These are phyloP conservation scores for Enteromius paludinosus DNA, from an alignment of 2,797 vertebrate genomes.

Conservation along the genomic window DNA sequence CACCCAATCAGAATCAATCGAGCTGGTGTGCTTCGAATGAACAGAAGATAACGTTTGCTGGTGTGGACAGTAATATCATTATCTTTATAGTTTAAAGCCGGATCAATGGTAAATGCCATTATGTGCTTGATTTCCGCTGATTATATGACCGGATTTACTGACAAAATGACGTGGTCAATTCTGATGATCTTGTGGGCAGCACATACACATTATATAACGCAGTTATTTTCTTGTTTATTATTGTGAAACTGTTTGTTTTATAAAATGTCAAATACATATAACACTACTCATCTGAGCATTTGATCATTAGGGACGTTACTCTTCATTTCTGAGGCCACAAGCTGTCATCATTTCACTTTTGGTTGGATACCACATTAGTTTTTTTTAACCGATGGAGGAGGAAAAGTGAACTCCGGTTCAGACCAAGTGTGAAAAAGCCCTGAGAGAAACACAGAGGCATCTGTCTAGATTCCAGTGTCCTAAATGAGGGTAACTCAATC, in stretches of 20 bases:
- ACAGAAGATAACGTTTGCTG: not conserved
- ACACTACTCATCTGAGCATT: not conserved
- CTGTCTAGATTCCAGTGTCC: not conserved
- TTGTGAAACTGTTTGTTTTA: not conserved
- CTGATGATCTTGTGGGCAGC: too few relatives aligned
- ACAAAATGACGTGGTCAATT: too few relatives aligned
- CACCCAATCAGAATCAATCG: not conserved
- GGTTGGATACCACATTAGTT: not conserved
- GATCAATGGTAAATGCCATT: too few relatives aligned
- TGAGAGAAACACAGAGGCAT: conserved; percentile 20
- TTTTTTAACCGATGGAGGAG: not conserved
- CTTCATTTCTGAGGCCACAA: not conserved
- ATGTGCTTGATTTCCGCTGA: too few relatives aligned
- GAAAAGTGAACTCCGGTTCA: not conserved
- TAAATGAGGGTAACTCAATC: conserved; percentile 1
- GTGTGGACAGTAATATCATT: not conserved
- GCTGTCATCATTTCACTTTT: not conserved
- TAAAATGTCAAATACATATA: not conserved
- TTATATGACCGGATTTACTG: too few relatives aligned
- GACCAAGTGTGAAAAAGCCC: conserved; percentile 3
- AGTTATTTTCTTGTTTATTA: not conserved
- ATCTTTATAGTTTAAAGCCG: not conserved
- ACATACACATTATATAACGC: too few relatives aligned
- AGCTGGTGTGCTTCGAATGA: not conserved
- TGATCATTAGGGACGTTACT: not conserved